Base-by-base conservation (phyloP, 2,888 invertebrate species). In the Dyspetes luteomarginatus region DNA sequence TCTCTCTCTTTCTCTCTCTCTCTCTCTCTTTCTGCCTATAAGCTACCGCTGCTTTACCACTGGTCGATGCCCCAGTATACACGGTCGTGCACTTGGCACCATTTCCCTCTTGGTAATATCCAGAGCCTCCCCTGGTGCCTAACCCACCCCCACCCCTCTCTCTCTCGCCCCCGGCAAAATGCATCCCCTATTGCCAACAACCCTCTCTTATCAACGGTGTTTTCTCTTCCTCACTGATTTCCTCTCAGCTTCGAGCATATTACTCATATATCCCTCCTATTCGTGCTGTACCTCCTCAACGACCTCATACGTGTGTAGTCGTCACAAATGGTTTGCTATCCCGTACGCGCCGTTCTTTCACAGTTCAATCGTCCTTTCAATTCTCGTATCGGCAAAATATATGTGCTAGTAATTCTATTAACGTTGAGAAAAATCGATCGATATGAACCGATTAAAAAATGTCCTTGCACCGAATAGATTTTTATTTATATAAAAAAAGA, bases 41-140 rank as follows among this genome's bases (percentile, higher is more conserved):
- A 17, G 36, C 56, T 74, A 48, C 58, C 64, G 36, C 56, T 69
- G 58, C 36, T 36, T 22, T 62, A 82, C 76, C 78, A 83, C 86
- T 88, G 88, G 89, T 89, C 89, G 89, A 89, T 89, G 89, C 87
- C 88, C 89, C 86, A 89, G 86, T 88, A 84, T 81, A 65, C 78
- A 82, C 83, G n/a, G n/a, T 52, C 80, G 85, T 88, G 88, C 88
- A 88, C 88, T 88, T 88, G 88, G 88, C 88, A 88, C 88, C 87
- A 88, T 88, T 88, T 89, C 85, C 85, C 87, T 85, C 77, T 75
- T 81, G 71, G 48, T 36, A 36, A 48, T 64, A 72, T 80, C 77
- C 81, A 30, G 62, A 84, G 86, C 85, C 86, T 85, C 82, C 83
- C 81, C 78, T 55, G 79, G 48, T 69, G 30, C 55, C 36, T 12